Conservation (phyloP, 2,888 invertebrate species). For the Phytoseiulus persimilis region DNA sequence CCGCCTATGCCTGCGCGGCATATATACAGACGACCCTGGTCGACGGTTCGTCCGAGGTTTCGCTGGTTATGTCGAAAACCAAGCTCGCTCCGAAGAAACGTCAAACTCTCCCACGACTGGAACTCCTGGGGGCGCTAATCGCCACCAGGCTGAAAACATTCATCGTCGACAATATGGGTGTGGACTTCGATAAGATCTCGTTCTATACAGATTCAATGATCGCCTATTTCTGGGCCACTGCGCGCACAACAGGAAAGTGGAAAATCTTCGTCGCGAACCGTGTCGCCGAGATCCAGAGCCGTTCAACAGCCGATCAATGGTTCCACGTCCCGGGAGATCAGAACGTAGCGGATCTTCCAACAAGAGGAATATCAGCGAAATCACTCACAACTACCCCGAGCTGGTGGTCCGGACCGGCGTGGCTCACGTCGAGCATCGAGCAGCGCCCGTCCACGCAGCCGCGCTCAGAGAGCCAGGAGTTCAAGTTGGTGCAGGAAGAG, state of each 20-base stretch:
- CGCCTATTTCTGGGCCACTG: neutral
- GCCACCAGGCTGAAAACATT: neutral
- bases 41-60: neutral
- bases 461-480: no score
- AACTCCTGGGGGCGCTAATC: neutral
- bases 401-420: conserved; percentile 24
- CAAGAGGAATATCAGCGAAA: neutral
- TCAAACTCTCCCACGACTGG: neutral
- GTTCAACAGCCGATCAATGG: neutral
- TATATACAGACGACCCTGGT: neutral
- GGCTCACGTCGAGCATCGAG: neutral
- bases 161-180: neutral
- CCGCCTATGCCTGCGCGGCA: conserved; percentile 12
- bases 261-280: conserved; percentile 35
- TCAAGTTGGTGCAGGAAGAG: neutral
- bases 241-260: neutral
- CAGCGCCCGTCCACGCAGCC: neutral
- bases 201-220: conserved; percentile 24
- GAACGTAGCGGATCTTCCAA: neutral
- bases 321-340: neutral
- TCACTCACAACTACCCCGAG: neutral
- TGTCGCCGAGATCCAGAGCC: conserved; percentile 7
- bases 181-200: neutral
- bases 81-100: conserved; percentile 1
- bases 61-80: neutral